phyloP scores from a whole-genome alignment of 1,140 invertebrate species.

The Drosophila bifasciata region DNA sequence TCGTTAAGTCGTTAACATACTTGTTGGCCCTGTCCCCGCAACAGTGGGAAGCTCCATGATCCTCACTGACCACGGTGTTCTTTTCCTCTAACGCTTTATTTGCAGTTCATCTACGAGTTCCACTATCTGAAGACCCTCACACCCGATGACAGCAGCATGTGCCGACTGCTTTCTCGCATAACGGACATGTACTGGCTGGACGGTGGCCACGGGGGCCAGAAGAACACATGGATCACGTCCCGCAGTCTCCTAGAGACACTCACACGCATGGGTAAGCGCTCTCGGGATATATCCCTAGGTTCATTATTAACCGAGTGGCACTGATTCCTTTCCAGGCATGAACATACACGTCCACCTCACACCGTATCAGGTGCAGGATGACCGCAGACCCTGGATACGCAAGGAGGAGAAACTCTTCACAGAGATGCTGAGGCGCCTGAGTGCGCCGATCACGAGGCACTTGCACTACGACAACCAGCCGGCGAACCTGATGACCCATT shows the following conservation, averaged over 20 bases:
- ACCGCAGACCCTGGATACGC: slow-evolving; percentile 91
- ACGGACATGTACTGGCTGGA: slow-evolving; percentile 94
- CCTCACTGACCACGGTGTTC: not conserved
- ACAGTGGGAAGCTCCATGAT: not conserved
- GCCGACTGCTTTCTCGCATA: slow-evolving; percentile 87
- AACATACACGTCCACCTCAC: slow-evolving; percentile 91
- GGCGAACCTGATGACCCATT: slow-evolving; percentile 88
- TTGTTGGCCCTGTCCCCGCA: slow-evolving; percentile 4
- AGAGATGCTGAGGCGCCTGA: slow-evolving; percentile 87
- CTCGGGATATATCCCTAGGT: not conserved
- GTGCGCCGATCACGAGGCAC: slow-evolving; percentile 86
- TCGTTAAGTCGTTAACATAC: slow-evolving; percentile 74
- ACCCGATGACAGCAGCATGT: slow-evolving; percentile 86
- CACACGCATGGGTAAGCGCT: slow-evolving; percentile 85
- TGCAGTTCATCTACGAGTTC: slow-evolving; percentile 91
- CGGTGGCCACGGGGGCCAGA: slow-evolving; percentile 92
- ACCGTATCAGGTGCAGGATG: slow-evolving; percentile 92
- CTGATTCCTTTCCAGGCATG: slow-evolving; percentile 82
- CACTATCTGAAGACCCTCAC: slow-evolving; percentile 88
- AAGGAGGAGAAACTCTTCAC: slow-evolving; percentile 92
- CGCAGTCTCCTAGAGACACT: slow-evolving; percentile 89
- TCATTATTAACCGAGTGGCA: slow-evolving; percentile 1
- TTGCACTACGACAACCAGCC: slow-evolving; percentile 88
- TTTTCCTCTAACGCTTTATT: not conserved
- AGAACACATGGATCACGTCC: slow-evolving; percentile 94